Evolutionary conservation across 2,113 vertebrate species (phyloP), one percentile per base, ranked within the genome.

Genomic region (Carassius carassius): DNA sequence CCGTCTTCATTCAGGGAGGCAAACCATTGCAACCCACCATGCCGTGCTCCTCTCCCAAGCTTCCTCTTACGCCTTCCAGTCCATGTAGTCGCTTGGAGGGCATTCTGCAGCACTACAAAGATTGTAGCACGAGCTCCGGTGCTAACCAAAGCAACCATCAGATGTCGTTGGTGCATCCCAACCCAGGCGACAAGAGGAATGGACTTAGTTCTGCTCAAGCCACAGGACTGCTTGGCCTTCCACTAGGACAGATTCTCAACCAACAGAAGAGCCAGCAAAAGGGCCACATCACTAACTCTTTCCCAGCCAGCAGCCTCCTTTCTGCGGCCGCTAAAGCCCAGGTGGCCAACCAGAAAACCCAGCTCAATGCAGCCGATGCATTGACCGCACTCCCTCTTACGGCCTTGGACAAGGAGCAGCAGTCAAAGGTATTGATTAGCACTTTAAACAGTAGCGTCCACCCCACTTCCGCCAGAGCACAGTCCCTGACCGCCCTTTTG

Each of bases 251-350:
- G 88, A 94, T 96, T 83, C 92, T 96, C 86, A 93, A 92, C 84
- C 92, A 94, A 49, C 94, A 95, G 86, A 93, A 92, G 83, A 94
- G 93, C 84, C 90, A 93, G 29, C 93, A 94, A 67, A 78, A 78
- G 11, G 58, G 56, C 17, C 94, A 93, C 82, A 92, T 95, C 78
- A 87, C 62, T 80, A 88, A 92, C 86, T 93, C 96, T 19, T 97
- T 97, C 89, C 96, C 96, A 7, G 95, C 97, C 72, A 97, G 96
- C 90, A 97, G 94, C 88, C 91, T 98, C 41, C 96, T 98, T 56
- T 97, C 95, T 35, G 96, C 95, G 16, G 96, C 97, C 4, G 96
- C 96, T 90, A 96, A 96, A 93, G 96, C 96, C 89, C 96, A 98
- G 91, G 88, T 95, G 90, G 94, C 94, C 60, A 94, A 89, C 91